These are phyloP conservation scores for Drosophila kuntzei DNA, from an alignment of 2,888 invertebrate species.

Conservation along the genomic window DNA sequence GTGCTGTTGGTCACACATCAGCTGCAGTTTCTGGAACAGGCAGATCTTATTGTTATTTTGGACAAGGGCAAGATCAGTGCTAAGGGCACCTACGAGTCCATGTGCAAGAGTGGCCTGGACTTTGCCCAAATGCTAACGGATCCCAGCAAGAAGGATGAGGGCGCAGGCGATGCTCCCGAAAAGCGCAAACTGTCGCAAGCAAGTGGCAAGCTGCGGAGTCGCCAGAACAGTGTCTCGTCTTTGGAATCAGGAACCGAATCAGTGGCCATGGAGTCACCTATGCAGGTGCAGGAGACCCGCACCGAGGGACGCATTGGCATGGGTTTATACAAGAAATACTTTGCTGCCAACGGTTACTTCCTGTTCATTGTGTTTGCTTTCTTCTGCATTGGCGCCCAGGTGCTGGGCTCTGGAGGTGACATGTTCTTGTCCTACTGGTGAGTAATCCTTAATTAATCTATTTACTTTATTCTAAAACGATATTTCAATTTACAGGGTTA, in stretches of 20 bases:
- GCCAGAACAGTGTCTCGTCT: constrained; percentile 85
- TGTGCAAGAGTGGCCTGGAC: constrained; percentile 91
- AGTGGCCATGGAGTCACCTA: constrained; percentile 83
- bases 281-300: constrained; percentile 87
- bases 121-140: constrained; percentile 90
- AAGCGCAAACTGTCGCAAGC: constrained; percentile 74
- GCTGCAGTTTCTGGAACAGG: constrained; percentile 90
- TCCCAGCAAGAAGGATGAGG: constrained; percentile 85
- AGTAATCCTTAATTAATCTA: constrained; percentile 24
- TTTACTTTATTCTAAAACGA: not conserved
- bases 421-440: constrained; percentile 92
- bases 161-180: constrained; percentile 54
- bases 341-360: constrained; percentile 89
- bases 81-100: constrained; percentile 90
- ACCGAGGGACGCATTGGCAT: constrained; percentile 88
- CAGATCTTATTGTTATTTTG: constrained; percentile 86
- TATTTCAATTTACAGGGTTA: constrained; percentile 68
- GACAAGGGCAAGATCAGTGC: constrained; percentile 85
- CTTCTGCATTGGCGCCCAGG: constrained; percentile 89
- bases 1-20: constrained; percentile 94
- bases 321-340: constrained; percentile 89
- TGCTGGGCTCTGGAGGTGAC: constrained; percentile 90
- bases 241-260: constrained; percentile 86
- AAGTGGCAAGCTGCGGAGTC: constrained; percentile 70
- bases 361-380: constrained; percentile 88